phyloP scores from a whole-genome alignment of 2,113 vertebrate genomes.

The Sorex araneus region DNA sequence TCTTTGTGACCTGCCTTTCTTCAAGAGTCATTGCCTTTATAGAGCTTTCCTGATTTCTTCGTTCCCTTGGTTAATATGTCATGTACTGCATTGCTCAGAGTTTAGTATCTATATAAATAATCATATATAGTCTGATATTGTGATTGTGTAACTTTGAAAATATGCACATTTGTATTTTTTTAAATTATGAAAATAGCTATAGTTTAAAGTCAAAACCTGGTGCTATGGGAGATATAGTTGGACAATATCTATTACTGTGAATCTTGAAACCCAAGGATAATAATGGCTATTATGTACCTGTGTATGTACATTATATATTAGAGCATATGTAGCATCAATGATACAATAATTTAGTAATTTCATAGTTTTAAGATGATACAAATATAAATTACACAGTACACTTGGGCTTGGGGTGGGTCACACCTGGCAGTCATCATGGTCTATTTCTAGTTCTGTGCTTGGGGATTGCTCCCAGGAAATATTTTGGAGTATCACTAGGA shows the following conservation, averaged over 20 bases:
- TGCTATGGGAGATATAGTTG: slow-evolving; percentile 56
- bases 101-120: slow-evolving; percentile 63
- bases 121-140: slow-evolving; percentile 59
- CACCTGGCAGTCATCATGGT: no score
- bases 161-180: slow-evolving; percentile 55
- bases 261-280: slow-evolving; percentile 66
- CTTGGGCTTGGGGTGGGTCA: background rate
- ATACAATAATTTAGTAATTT: slow-evolving; percentile 49
- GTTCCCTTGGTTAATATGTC: slow-evolving; percentile 42
- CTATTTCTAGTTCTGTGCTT: no score
- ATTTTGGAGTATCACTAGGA: no score
- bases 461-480: no score
- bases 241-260: slow-evolving; percentile 71
- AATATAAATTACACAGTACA: background rate
- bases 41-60: slow-evolving; percentile 11
- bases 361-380: background rate
- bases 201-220: slow-evolving; percentile 71
- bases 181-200: slow-evolving; percentile 74
- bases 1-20: background rate
- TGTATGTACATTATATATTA: background rate
- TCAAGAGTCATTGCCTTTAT: background rate
- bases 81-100: slow-evolving; percentile 12
- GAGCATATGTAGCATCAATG: slow-evolving; percentile 9
- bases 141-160: slow-evolving; percentile 59
- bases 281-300: slow-evolving; percentile 56